Percentiles rank a stretch among this genome's conserved stretches.
These are phyloP conservation scores for Copsychus sechellarum DNA, from an alignment of 2,113 vertebrate species.

Conservation along the genomic window DNA sequence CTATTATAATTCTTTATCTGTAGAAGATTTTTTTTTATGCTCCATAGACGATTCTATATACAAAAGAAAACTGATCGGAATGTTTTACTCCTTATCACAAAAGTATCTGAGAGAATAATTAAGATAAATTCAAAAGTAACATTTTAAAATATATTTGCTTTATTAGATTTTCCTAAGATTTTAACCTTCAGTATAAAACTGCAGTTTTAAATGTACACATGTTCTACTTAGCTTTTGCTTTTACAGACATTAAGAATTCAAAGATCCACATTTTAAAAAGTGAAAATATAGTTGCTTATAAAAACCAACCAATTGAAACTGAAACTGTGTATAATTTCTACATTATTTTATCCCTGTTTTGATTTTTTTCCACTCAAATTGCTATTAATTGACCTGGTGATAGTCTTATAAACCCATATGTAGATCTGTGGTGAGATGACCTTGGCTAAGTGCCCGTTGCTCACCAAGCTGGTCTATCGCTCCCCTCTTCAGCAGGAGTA, in stretches of 20 bases:
- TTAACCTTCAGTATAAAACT: neutral
- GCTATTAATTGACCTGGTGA: neutral
- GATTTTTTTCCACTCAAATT: neutral
- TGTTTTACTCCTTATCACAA: neutral
- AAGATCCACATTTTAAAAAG: neutral
- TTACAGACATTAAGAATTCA: neutral
- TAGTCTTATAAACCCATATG: neutral
- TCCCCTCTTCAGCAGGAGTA: neutral
- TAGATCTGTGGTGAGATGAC: neutral
- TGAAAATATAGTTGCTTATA: neutral
- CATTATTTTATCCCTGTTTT: neutral
- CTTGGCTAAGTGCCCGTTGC: neutral
- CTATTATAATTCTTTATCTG: neutral
- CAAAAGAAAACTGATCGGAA: neutral
- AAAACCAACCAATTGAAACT: neutral
- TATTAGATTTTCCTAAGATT: neutral
- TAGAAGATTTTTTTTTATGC: neutral
- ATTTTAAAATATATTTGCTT: neutral
- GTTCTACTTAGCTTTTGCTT: neutral
- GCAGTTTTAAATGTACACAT: fast-evolving
- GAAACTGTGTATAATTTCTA: neutral
- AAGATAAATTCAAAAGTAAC: neutral
- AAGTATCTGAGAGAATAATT: neutral
- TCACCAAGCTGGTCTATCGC: fast-evolving
- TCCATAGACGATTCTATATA: neutral